Base-by-base conservation (phyloP, 2,888 invertebrate species). In the Eupithecia pulchellata region DNA sequence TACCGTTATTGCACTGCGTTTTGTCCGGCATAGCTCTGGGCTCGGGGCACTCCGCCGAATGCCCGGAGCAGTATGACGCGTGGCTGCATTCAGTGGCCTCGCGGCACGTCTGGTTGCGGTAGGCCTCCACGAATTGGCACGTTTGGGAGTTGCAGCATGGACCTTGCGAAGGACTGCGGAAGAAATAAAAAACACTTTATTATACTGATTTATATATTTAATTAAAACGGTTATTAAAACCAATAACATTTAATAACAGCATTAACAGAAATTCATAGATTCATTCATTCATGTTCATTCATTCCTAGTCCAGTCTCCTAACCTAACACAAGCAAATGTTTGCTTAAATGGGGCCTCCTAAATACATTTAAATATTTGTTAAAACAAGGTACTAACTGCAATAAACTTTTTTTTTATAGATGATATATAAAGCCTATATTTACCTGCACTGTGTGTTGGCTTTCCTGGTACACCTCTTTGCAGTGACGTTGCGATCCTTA, bases 101-200 rank as follows among this genome's bases (percentile, higher is more conserved):
- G 86, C 97, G 97, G 84, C 98, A 98, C 81, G 97, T 96, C 83
- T 96, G 95, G 79, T 96, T 95, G 76, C 94, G 93, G 68, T 94
- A 93, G 30, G 94, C 88, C 20, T 96, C 93, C 77, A 97, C 96
- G 92, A 97, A 99, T 79, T 95, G 95, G 88, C 99, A 99, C 39
- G 96, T 95, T 73, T 95, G 95, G 75, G 96, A 95, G 82, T 96
- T 95, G 90, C 99, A 99, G 93, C 99, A 99, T 30, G 99, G 99
- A 9, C 99, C 99, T 95, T 99, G 98, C 68, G 99, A 99, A 0
- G 99, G 99, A 87, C 99, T 98, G 92, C 14, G 47, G 52, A 4
- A 20, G 20, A 47, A 47, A 30, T 4, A 64, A 14, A 30, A n/a
- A 20, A 63, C 1, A 30, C 20, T 13, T 52, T 2, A 11, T 52